Evolutionary conservation across 2,797 vertebrate genomes (phyloP), one percentile per base, ranked within the genome.

Genomic region (Acanthiza pusilla): DNA sequence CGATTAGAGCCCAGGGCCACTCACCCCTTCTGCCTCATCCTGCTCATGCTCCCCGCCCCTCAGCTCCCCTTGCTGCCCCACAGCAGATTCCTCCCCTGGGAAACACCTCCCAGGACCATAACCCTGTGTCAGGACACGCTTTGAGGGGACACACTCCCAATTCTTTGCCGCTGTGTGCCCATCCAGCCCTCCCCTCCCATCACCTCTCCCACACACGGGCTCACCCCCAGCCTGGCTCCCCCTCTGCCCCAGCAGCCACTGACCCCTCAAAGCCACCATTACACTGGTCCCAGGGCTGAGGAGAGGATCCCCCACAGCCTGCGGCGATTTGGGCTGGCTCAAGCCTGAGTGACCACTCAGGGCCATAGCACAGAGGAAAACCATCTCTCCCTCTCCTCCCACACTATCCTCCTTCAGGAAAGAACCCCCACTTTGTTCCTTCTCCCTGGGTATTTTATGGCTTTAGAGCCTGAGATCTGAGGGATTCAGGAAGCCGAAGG

Each of bases 1-100:
- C 1, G 99, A 99, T 91, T 96, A 98, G 92, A 80, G 83, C 34
- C 26, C 3, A 5, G 54, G 72, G 78, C 63, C 7, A 0, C 61
- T 27, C 58, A 32, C 47, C 3, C 43, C 43, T 34, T 40, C 40
- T 26, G 57, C 51, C 17, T 34, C 58, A 42, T 79, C 58, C 54
- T 16, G 30, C 2, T 2, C 85, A 71, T 32, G 0, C 13, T 48
- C 62, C 58, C n/a, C 0, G 3, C 63, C 70, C 89, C 62, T 45
- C 4, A 5, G 32, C 65, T 20, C 54, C 43, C 47, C 73, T 42
- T 61, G 71, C 71, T 89, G 51, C 73, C 89, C 80, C 88, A 80
- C 78, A 77, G 77, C 57, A 77, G 78, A 53, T 45, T 72, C 13
- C 34, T 54, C 43, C 43, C 68, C 5, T 1, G 6, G 47, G 12